These are phyloP conservation scores for Drosophila sechellia DNA, from an alignment of 1,140 invertebrate species.

Conservation along the genomic window DNA sequence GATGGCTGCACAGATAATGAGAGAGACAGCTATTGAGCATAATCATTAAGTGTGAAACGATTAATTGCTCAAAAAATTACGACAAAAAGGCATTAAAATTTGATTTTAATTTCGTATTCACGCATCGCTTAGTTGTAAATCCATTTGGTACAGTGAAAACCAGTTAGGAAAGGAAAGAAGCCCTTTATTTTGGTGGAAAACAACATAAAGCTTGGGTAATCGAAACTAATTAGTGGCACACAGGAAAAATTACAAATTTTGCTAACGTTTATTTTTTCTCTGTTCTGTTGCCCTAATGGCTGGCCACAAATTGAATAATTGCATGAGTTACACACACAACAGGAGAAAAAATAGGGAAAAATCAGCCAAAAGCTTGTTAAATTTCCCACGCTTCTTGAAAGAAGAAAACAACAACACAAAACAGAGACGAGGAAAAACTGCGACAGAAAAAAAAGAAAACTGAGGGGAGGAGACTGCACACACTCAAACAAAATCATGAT, in stretches of 20 bases:
- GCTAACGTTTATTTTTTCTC: background rate
- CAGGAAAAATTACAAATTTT: constrained; percentile 14
- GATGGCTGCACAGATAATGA: constrained; percentile 5
- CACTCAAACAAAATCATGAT: constrained; percentile 68
- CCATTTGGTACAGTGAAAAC: constrained; percentile 6
- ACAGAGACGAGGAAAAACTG: constrained; percentile 11
- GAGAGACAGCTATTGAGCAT: constrained; percentile 18
- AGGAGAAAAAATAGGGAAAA: constrained; percentile 3
- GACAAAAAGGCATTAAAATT: constrained; percentile 32
- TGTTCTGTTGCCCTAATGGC: constrained; percentile 26
- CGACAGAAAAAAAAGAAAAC: constrained; percentile 7
- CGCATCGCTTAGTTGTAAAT: constrained; percentile 56
- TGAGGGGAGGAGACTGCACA: constrained; percentile 13
- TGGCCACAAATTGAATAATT: constrained; percentile 75
- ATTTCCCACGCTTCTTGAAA: constrained; percentile 68
- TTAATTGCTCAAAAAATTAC: constrained; percentile 52
- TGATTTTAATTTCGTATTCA: constrained; percentile 61
- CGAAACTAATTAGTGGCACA: constrained; percentile 19
- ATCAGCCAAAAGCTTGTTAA: constrained; percentile 52
- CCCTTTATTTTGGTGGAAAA: background rate
- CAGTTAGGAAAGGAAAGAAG: background rate
- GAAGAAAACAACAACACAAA: constrained; percentile 16
- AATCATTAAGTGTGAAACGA: constrained; percentile 60
- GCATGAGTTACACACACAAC: constrained; percentile 51
- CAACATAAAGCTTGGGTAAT: background rate